These are phyloP conservation scores for Entelurus aequoreus DNA, from an alignment of 2,113 vertebrate genomes.

Conservation along the genomic window DNA sequence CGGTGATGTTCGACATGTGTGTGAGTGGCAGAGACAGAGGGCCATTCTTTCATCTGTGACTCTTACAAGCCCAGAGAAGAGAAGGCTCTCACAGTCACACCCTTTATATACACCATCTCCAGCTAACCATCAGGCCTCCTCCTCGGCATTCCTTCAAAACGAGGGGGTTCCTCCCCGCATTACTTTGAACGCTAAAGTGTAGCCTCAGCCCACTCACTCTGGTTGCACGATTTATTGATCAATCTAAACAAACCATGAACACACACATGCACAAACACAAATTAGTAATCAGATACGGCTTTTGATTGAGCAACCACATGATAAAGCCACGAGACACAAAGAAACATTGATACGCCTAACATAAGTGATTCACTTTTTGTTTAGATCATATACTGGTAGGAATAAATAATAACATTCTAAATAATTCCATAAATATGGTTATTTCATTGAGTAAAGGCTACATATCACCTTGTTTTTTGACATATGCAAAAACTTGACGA, in stretches of 20 bases:
- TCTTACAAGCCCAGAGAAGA: conserved; percentile 57
- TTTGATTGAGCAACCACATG: conserved; percentile 30
- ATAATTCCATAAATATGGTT: not conserved
- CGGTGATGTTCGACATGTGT: conserved; percentile 42
- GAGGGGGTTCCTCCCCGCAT: conserved; percentile 60
- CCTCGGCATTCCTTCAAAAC: conserved; percentile 65
- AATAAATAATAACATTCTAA: conserved; percentile 2
- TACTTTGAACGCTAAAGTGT: conserved; percentile 69
- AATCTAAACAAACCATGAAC: conserved; percentile 67
- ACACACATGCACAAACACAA: conserved; percentile 40
- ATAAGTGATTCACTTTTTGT: conserved; percentile 1
- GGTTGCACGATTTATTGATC: conserved; percentile 67
- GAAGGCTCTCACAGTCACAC: conserved; percentile 72
- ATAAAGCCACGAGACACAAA: conserved; percentile 7
- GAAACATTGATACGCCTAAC: not conserved
- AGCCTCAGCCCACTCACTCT: conserved; percentile 68
- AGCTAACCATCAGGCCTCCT: conserved; percentile 67
- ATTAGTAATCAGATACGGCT: conserved; percentile 49
- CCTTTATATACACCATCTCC: conserved; percentile 74
- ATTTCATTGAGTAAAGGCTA: not conserved
- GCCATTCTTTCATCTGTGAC: conserved; percentile 67
- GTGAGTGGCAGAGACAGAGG: conserved; percentile 35
- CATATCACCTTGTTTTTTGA: not conserved
- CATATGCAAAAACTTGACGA: not conserved
- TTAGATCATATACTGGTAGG: too few species aligned